Conservation (phyloP, 2,797 vertebrate species). For the Podargus strigoides region DNA sequence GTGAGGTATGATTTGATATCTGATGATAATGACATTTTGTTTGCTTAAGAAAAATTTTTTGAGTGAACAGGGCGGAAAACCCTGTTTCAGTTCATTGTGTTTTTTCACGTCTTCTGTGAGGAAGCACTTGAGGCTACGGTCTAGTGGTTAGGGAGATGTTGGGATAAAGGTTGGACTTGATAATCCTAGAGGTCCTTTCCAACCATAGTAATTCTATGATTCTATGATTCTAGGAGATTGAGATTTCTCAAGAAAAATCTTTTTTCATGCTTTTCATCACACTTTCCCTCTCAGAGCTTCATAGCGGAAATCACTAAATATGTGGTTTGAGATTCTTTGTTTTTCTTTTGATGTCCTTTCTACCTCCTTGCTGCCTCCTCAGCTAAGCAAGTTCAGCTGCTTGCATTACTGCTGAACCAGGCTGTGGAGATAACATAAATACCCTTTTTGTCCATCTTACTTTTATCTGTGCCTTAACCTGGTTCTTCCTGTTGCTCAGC, state of each 20-base stretch:
- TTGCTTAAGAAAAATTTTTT: not conserved
- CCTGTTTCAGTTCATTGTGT: not conserved
- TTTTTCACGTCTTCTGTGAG: not conserved
- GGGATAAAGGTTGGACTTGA: too few species aligned
- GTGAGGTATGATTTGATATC: not conserved
- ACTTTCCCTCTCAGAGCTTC: not conserved
- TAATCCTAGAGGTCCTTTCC: too few species aligned
- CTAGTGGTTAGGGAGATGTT: too few species aligned
- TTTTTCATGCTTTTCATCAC: not conserved
- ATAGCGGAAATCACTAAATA: not conserved
- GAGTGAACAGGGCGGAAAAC: not conserved
- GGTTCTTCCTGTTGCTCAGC: not conserved
- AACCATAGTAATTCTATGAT: too few species aligned
- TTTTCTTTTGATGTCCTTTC: not conserved
- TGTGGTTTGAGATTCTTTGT: not conserved
- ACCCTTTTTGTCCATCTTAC: not conserved
- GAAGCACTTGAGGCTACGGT: too few species aligned
- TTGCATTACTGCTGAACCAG: not conserved
- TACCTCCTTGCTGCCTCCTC: not conserved
- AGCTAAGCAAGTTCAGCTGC: not conserved
- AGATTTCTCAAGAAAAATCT: not conserved
- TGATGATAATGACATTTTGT: not conserved
- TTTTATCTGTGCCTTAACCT: not conserved
- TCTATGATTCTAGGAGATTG: too few species aligned
- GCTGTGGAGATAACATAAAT: rapidly evolving